Conservation (phyloP, 2,888 invertebrate species). For the Eupithecia inturbata region DNA sequence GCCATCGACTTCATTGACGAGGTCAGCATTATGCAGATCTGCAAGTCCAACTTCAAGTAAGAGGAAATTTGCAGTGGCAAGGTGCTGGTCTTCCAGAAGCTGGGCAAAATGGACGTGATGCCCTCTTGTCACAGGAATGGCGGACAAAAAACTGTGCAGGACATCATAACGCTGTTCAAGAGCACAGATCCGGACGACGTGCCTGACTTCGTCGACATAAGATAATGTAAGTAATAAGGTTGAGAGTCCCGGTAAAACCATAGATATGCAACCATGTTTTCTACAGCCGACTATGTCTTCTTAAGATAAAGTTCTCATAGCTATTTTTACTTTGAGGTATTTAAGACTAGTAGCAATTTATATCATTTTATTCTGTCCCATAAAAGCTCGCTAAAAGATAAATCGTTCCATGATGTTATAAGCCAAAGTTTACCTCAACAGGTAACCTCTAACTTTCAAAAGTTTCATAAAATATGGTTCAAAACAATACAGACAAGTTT, state of each 20-base stretch:
- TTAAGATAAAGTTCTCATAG: neutral
- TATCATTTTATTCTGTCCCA: neutral
- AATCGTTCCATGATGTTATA: conserved; percentile 15
- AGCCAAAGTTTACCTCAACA: conserved; percentile 38
- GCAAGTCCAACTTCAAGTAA: no score
- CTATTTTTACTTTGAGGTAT: neutral
- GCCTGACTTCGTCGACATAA: no score
- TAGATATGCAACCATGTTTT: neutral
- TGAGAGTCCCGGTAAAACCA: neutral
- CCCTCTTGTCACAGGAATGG: no score
- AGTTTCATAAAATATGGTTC: conserved; percentile 37
- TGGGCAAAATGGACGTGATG: no score
- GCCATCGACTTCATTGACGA: no score
- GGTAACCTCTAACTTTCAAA: conserved; percentile 37
- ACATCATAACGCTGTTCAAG: no score
- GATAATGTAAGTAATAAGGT: no score
- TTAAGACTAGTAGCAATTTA: neutral
- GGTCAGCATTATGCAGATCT: no score
- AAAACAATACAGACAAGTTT: conserved; percentile 31
- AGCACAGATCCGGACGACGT: no score
- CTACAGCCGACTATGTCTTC: neutral
- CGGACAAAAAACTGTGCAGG: no score
- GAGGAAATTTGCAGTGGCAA: no score
- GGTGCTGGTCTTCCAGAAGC: no score
- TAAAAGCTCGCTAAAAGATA: neutral